These are phyloP conservation scores for Caenorhabditis sp. DNA, from an alignment of 2,888 invertebrate genomes.

Conservation along the genomic window DNA sequence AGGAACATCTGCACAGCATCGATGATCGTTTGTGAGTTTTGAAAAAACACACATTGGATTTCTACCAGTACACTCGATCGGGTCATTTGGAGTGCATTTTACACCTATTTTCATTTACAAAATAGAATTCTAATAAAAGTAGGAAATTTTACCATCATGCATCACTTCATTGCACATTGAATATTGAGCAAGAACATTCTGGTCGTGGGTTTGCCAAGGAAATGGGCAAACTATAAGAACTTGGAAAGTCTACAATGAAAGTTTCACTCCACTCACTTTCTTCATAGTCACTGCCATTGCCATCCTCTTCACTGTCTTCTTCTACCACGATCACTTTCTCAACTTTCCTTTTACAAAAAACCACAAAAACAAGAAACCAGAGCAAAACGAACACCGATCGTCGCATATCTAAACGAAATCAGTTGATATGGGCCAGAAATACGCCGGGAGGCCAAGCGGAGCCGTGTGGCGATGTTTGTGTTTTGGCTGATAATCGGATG, in stretches of 20 bases:
- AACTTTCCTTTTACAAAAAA: slow-evolving; percentile 36
- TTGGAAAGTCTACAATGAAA: neutral
- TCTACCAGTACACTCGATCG: slow-evolving; percentile 77
- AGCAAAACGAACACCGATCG: slow-evolving; percentile 32
- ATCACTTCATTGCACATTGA: slow-evolving; percentile 73
- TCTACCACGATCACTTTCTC: slow-evolving; percentile 30
- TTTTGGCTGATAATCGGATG: slow-evolving; percentile 61
- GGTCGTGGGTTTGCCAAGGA: slow-evolving; percentile 78
- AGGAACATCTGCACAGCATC: slow-evolving; percentile 74
- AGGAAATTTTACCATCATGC: slow-evolving; percentile 63
- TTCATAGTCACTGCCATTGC: slow-evolving; percentile 55
- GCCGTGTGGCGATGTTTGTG: slow-evolving; percentile 39
- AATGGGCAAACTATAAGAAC: slow-evolving; percentile 72
- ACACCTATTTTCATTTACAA: slow-evolving; percentile 63
- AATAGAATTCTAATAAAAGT: neutral
- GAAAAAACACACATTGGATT: slow-evolving; percentile 75
- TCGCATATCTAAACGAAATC: slow-evolving; percentile 34
- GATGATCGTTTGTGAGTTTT: slow-evolving; percentile 71
- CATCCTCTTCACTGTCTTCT: slow-evolving; percentile 54
- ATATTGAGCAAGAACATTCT: slow-evolving; percentile 75
- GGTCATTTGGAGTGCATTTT: slow-evolving; percentile 75
- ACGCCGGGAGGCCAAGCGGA: neutral
- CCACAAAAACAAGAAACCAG: slow-evolving; percentile 41
- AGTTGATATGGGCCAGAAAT: slow-evolving; percentile 33
- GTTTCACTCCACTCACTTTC: slow-evolving; percentile 61